Evolutionary conservation across 2,888 invertebrate species (phyloP).

Genomic region (Anorthoa munda): DNA sequence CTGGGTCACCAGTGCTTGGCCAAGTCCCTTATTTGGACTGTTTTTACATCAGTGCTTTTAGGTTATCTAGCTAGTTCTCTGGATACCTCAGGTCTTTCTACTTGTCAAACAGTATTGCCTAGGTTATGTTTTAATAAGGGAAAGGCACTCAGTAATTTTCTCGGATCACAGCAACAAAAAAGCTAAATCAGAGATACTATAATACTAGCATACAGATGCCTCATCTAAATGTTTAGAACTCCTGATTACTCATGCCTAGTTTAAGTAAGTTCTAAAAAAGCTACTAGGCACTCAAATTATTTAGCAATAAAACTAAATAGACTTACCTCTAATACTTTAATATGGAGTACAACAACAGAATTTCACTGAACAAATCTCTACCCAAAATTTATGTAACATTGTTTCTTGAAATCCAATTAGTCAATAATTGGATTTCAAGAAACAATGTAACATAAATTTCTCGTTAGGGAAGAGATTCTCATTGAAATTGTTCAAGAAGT

Average conservation of each 20-base stretch:
- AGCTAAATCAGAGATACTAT: too few relatives aligned
- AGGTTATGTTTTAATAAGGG: too few relatives aligned
- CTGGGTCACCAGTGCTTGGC: too few relatives aligned
- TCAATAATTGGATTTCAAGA: background rate
- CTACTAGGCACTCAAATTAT: background rate
- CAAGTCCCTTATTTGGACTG: background rate
- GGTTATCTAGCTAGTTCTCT: background rate
- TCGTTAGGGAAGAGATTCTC: background rate
- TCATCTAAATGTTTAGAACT: background rate
- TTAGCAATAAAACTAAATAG: background rate
- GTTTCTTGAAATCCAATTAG: background rate
- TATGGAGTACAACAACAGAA: background rate
- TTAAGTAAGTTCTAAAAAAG: background rate
- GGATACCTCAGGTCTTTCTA: background rate
- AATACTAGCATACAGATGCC: too few relatives aligned
- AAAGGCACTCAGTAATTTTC: background rate
- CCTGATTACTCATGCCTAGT: background rate
- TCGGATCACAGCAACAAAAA: background rate
- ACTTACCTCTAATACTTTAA: constrained; percentile 25
- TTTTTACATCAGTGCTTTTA: background rate
- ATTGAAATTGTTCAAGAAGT: background rate
- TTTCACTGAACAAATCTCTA: background rate
- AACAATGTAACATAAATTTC: background rate
- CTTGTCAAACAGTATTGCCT: background rate
- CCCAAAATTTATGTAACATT: background rate